phyloP scores from a whole-genome alignment of 2,888 invertebrate species.

The Creontiades dilutus region DNA sequence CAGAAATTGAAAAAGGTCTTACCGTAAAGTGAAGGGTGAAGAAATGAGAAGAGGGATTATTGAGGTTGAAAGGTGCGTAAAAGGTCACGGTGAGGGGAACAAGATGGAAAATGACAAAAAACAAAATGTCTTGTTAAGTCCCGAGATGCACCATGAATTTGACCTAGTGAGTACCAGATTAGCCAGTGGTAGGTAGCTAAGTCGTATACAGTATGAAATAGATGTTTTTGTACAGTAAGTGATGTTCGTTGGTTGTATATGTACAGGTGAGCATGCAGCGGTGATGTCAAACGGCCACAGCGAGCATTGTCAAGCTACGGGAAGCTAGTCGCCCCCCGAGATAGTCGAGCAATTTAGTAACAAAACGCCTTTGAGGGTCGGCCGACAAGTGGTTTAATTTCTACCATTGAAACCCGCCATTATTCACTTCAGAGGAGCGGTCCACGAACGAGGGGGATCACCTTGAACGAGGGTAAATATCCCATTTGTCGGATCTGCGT shows the following conservation, averaged over 20 bases:
- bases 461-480: not conserved
- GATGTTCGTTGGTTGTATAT: slow-evolving; percentile 6
- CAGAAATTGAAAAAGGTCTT: slow-evolving; percentile 23
- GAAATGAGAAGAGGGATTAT: slow-evolving; percentile 34
- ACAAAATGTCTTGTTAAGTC: no score
- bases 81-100: slow-evolving; percentile 6
- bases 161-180: not conserved
- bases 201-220: not conserved
- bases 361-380: not conserved
- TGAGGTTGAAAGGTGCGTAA: not conserved
- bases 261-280: not conserved
- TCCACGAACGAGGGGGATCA: not conserved
- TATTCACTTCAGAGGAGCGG: slow-evolving; percentile 1
- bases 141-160: not conserved
- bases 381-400: slow-evolving; percentile 10
- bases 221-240: not conserved
- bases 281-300: not conserved
- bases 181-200: not conserved
- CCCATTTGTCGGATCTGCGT: not conserved
- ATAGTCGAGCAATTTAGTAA: not conserved
- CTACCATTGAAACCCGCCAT: not conserved
- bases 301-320: not conserved
- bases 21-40: slow-evolving; percentile 30
- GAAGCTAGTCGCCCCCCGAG: not conserved
- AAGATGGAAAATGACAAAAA: not conserved